Evolutionary conservation across 2,797 vertebrate genomes (phyloP).

Genomic region (Apodemus agrarius): DNA sequence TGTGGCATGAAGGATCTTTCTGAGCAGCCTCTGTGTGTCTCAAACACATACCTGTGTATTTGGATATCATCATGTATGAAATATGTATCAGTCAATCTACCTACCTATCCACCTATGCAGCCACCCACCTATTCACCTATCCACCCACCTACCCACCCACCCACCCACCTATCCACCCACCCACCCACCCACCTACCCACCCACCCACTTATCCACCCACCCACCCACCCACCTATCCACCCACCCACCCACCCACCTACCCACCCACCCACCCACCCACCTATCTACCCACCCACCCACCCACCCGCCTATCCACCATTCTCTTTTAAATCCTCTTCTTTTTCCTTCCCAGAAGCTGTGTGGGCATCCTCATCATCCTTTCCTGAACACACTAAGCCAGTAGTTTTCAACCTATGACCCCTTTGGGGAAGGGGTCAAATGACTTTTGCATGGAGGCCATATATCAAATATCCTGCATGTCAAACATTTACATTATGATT

Average conservation of each 20-base stretch:
- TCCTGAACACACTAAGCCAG: not conserved
- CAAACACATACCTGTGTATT: not conserved
- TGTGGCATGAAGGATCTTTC: not conserved
- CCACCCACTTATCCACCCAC: too few species aligned
- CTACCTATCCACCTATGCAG: fast-evolving
- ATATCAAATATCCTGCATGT: not conserved
- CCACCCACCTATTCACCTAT: not conserved
- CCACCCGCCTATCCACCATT: too few species aligned
- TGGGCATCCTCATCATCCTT: not conserved
- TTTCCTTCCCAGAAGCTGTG: not conserved
- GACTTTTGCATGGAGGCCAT: not conserved
- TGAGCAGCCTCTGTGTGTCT: not conserved
- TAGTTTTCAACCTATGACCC: not conserved
- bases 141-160: too few species aligned
- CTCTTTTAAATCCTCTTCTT: not conserved
- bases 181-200: too few species aligned
- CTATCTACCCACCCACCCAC: not conserved
- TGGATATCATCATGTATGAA: not conserved
- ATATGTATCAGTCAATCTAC: not conserved
- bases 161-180: not conserved
- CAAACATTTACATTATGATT: not conserved
- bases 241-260: too few species aligned
- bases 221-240: not conserved
- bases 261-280: too few species aligned
- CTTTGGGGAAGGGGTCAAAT: not conserved